Percentiles rank a stretch among this genome's conserved stretches.
These are phyloP conservation scores for Drosophila obscura DNA, from an alignment of 1,140 invertebrate species.

Conservation along the genomic window DNA sequence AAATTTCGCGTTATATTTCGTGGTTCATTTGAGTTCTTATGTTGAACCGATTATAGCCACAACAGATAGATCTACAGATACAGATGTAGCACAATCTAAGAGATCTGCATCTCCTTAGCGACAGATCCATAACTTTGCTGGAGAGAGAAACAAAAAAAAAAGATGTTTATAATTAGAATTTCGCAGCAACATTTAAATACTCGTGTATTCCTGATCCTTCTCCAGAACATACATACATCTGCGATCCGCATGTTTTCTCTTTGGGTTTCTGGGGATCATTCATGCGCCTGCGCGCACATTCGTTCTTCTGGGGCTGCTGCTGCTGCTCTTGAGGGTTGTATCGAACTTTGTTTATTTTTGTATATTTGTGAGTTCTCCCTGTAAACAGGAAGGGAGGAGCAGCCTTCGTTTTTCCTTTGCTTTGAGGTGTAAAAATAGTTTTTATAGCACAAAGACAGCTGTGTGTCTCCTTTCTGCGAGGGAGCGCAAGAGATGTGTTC, in stretches of 20 bases:
- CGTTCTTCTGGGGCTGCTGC: neutral
- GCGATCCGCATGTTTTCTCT: no score
- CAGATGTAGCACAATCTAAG: neutral
- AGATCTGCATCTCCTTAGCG: slow-evolving; percentile 9
- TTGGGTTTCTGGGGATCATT: no score
- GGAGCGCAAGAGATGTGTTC: no score
- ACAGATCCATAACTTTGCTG: no score
- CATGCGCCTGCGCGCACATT: slow-evolving; percentile 33
- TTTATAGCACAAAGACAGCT: slow-evolving; percentile 15
- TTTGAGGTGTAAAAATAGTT: neutral
- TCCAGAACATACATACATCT: no score
- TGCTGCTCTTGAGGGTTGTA: neutral
- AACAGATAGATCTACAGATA: no score
- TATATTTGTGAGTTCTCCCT: slow-evolving; percentile 3
- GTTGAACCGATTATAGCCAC: no score
- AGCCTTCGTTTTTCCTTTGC: neutral
- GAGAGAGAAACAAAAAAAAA: no score
- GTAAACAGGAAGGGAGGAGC: slow-evolving; percentile 44
- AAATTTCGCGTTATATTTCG: slow-evolving; percentile 64
- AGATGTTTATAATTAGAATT: no score
- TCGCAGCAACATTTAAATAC: slow-evolving; percentile 9
- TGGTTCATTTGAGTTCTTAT: slow-evolving; percentile 33
- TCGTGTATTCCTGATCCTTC: slow-evolving; percentile 40
- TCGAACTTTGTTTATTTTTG: slow-evolving; percentile 41
- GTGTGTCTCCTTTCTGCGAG: neutral